Percentiles rank a stretch among this genome's conserved stretches.
Evolutionary conservation across 2,888 invertebrate species (phyloP).

Genomic region (Orthosia incerta): DNA sequence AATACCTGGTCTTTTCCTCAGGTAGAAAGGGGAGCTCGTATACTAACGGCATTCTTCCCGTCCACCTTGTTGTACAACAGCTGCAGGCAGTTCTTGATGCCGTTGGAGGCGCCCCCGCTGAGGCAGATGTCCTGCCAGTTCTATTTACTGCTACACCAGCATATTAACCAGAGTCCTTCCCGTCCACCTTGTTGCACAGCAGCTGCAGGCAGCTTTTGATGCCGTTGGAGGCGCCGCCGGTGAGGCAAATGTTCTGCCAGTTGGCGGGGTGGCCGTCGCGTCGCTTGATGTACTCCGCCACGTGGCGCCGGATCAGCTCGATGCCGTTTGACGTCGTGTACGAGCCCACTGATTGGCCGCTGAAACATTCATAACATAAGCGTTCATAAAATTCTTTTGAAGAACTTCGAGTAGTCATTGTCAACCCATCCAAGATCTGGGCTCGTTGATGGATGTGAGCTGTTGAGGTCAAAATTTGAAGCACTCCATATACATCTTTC

Average conservation of each 20-base stretch:
- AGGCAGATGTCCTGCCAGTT: conserved; percentile 96
- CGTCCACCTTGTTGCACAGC: conserved; percentile 90
- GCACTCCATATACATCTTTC: too few relatives aligned
- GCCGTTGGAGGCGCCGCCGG: conserved; percentile 97
- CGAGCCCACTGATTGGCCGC: conserved; percentile 96
- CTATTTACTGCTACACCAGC: too few relatives aligned
- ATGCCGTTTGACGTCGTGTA: conserved; percentile 98
- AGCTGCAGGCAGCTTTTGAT: conserved; percentile 97
- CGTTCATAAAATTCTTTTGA: too few relatives aligned
- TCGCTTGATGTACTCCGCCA: conserved; percentile 95
- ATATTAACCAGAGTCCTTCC: conserved; percentile 89
- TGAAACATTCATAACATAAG: conserved; percentile 66
- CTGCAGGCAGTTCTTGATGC: conserved; percentile 97
- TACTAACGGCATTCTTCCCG: conserved; percentile 90
- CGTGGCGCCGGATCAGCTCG: conserved; percentile 95
- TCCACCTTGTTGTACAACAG: conserved; percentile 91
- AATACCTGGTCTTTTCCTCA: too few relatives aligned
- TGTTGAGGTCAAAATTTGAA: too few relatives aligned
- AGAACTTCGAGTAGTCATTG: too few relatives aligned
- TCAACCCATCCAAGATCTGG: too few relatives aligned
- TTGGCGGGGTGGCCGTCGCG: conserved; percentile 95
- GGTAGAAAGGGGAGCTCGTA: too few relatives aligned
- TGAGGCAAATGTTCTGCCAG: conserved; percentile 95
- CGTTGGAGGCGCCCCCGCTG: conserved; percentile 97
- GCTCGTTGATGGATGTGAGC: too few relatives aligned